A percentile compares a stretch with the other conserved stretches of the same genome.
These are phyloP conservation scores for Tinea pellionella DNA, from an alignment of 2,888 invertebrate genomes.

Conservation along the genomic window DNA sequence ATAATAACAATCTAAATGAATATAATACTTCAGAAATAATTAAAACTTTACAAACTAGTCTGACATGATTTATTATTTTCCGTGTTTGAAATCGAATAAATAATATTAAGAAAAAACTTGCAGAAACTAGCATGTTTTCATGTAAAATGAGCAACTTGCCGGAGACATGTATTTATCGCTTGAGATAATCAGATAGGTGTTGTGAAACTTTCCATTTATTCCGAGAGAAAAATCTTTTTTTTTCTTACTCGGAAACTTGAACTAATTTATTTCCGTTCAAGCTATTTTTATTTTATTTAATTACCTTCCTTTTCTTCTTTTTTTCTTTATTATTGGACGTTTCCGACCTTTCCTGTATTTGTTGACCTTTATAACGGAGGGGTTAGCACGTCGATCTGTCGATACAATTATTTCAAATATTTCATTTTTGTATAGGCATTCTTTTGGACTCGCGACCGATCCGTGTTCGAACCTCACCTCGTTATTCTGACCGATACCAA, in stretches of 20 bases:
- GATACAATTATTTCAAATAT: no score
- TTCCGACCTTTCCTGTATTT: no score
- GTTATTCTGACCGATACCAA: no score
- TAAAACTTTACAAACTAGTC: not conserved
- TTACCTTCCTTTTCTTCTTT: not conserved
- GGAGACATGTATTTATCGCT: slow-evolving; percentile 41
- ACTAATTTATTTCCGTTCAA: not conserved
- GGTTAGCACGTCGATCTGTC: no score
- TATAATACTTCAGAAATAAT: no score
- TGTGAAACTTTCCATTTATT: not conserved
- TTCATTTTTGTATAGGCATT: no score
- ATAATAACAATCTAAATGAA: no score
- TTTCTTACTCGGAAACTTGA: not conserved
- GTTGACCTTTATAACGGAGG: no score
- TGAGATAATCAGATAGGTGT: slow-evolving; percentile 36
- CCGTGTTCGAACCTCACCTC: no score
- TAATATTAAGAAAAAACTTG: not conserved
- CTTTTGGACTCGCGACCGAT: no score
- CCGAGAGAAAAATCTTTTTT: not conserved
- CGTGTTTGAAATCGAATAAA: not conserved
- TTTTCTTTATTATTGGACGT: no score
- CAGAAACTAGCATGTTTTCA: not conserved
- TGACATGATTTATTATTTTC: no score
- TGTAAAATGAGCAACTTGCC: not conserved
- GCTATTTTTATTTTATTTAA: not conserved